Percentiles rank a stretch among this genome's conserved stretches.
Evolutionary conservation across 2,888 invertebrate species (phyloP).

Genomic region (Drosophila subsilvestris): DNA sequence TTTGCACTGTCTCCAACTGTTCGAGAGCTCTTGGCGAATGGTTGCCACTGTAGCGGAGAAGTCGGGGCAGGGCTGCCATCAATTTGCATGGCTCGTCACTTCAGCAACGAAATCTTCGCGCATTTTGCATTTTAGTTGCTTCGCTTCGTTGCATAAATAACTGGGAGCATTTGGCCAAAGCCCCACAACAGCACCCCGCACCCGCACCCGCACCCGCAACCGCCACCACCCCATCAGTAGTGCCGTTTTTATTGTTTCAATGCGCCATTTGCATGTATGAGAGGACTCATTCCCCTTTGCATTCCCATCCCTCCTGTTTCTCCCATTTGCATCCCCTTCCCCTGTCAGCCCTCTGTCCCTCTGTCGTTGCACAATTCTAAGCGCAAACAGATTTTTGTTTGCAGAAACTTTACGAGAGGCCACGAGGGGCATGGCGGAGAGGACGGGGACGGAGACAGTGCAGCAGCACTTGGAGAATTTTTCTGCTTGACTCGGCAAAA

Average conservation of each 20-base stretch:
- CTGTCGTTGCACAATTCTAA: slow-evolving; percentile 54
- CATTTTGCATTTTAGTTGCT: slow-evolving; percentile 67
- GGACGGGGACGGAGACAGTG: background rate
- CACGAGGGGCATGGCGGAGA: background rate
- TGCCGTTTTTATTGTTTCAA: slow-evolving; percentile 64
- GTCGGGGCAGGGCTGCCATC: slow-evolving; percentile 18
- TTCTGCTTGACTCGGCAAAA: slow-evolving; percentile 68
- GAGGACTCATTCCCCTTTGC: slow-evolving; percentile 1
- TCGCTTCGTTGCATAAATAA: slow-evolving; percentile 72
- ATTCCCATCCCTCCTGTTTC: background rate
- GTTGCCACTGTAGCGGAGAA: slow-evolving; percentile 14
- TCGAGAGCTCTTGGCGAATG: slow-evolving; percentile 10
- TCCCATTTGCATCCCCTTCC: background rate
- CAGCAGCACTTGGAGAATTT: slow-evolving; percentile 44
- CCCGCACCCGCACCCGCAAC: background rate
- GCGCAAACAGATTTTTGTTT: slow-evolving; percentile 59
- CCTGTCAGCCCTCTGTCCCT: slow-evolving; percentile 16
- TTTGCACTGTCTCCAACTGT: background rate
- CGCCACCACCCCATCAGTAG: slow-evolving; percentile 28
- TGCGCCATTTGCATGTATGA: slow-evolving; percentile 63
- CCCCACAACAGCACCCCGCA: background rate
- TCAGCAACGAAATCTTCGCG: slow-evolving; percentile 59
- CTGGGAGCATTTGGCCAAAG: slow-evolving; percentile 43
- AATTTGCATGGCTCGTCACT: slow-evolving; percentile 69
- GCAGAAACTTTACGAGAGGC: slow-evolving; percentile 24